Percentiles rank a stretch among this genome's conserved stretches.
Conservation (phyloP, 2,113 vertebrate species). For the Ellobius talpinus region DNA sequence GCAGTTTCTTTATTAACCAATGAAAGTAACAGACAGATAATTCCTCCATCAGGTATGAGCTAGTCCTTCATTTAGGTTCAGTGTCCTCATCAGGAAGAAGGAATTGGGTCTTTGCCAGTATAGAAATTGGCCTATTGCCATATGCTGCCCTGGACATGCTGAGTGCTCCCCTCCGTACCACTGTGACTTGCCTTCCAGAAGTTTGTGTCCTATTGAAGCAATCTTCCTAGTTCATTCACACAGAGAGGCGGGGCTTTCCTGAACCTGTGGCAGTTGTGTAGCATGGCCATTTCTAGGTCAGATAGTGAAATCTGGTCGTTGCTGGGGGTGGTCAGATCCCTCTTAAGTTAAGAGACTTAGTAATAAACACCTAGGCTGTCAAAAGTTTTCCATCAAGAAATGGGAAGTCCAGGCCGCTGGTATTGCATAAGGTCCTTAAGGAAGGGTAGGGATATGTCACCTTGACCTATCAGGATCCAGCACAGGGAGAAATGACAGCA, state of each 20-base stretch:
- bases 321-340: background rate
- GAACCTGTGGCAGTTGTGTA: background rate
- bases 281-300: background rate
- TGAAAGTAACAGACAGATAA: no score
- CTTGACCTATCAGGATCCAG: background rate
- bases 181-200: background rate
- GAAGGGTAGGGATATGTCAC: background rate
- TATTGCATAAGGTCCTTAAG: background rate
- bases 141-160: background rate
- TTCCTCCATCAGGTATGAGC: no score
- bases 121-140: background rate
- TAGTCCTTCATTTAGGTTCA: background rate
- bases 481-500: background rate
- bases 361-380: background rate
- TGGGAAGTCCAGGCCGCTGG: background rate
- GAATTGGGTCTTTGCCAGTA: background rate
- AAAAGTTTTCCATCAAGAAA: background rate
- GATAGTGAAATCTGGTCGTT: background rate
- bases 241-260: background rate
- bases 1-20: no score
- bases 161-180: background rate
- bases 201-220: background rate
- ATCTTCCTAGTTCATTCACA: background rate
- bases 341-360: background rate
- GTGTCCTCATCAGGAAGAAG: background rate